Percentiles rank a stretch among this genome's conserved stretches.
Conservation (phyloP, 23 tunicate genomes). For the Clavelina lepadiformis region DNA sequence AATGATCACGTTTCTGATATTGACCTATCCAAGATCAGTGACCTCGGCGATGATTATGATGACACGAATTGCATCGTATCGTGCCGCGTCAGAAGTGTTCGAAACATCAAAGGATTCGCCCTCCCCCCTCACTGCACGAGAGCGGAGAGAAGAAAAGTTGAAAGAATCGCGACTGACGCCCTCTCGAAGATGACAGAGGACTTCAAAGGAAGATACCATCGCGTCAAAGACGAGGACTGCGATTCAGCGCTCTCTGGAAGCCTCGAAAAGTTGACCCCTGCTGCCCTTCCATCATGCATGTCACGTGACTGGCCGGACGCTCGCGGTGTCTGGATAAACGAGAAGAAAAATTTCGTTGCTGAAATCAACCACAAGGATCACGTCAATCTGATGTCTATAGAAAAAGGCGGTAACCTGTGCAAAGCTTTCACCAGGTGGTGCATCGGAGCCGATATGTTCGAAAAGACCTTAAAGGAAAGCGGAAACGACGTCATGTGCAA, state of each 20-base stretch:
- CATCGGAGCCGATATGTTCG: conserved; percentile 31
- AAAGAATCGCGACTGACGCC: conserved; percentile 34
- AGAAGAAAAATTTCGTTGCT: conserved; percentile 62
- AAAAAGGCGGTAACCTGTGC: conserved; percentile 53
- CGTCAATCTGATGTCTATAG: conserved; percentile 42
- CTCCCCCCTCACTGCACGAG: conserved; percentile 73
- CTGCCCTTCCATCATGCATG: conserved; percentile 32
- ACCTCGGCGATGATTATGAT: not conserved
- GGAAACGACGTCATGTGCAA: conserved; percentile 42
- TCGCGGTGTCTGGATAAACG: conserved; percentile 72
- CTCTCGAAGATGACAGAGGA: conserved; percentile 24
- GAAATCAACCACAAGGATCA: conserved; percentile 75
- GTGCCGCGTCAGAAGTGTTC: conserved; percentile 5
- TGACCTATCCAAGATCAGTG: not conserved
- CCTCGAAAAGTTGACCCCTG: not conserved
- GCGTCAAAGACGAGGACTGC: conserved; percentile 12
- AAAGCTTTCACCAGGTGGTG: conserved; percentile 49
- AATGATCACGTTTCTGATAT: conserved; percentile 1
- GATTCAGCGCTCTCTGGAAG: not conserved
- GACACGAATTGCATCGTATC: not conserved
- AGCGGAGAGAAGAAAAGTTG: conserved; percentile 74
- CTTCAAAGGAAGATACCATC: conserved; percentile 38
- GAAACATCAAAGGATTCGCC: conserved; percentile 60
- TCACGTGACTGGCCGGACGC: conserved; percentile 89
- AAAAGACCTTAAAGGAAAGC: conserved; percentile 24